Evolutionary conservation across 2,797 vertebrate species (phyloP), one percentile per base, ranked within the genome.

Genomic region (Pseudochaenichthys georgianus): DNA sequence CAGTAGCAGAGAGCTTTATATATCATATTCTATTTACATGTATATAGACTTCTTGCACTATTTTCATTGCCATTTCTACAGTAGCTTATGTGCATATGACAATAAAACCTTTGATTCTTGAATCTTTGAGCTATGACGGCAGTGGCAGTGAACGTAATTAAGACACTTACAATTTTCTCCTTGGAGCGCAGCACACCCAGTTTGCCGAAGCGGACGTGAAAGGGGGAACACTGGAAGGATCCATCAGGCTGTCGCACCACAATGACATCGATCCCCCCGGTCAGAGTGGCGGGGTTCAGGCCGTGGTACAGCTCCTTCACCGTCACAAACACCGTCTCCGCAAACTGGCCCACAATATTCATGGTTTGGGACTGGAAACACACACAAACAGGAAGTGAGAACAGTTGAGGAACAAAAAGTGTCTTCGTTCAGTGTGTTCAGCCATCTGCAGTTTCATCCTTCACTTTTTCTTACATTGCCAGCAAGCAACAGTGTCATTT

Each of bases 161-260:
- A 63, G 38, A 47, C 13, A 76, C 97, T 95, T 19, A 99, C 98
- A 93, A 98, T 95, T 93, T 99, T 99, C 94, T 99, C 98, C 70
- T 91, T 96, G 10, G 98, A 99, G 63, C 88, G 94, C 88, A 99
- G 95, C 78, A 99, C 97, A 0, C 97, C 97, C 58, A 99, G 95
- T 88, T 99, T 99, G 75, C 98, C 98, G 0, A 99, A 99, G 63
- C 97, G 97, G 62, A 99, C 96, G 0, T 99, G 98, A 52, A 99
- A 99, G 0, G 98, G 98, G 0, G 98, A 99, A 77, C 98, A 98
- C 59, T 94, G 96, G 89, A 97, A 96, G 3, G 96, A 96, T 42
- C 96, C 97, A 17, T 99, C 96, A 0, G 91, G 94, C 89, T 99
- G 98, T 19, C 92, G 95, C 72, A 99, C 97, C 77, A 99, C 97